Percentiles rank a stretch among this genome's conserved stretches.
phyloP scores from a whole-genome alignment of 2,113 vertebrate species.

The Brachyhypopomus gauderio region DNA sequence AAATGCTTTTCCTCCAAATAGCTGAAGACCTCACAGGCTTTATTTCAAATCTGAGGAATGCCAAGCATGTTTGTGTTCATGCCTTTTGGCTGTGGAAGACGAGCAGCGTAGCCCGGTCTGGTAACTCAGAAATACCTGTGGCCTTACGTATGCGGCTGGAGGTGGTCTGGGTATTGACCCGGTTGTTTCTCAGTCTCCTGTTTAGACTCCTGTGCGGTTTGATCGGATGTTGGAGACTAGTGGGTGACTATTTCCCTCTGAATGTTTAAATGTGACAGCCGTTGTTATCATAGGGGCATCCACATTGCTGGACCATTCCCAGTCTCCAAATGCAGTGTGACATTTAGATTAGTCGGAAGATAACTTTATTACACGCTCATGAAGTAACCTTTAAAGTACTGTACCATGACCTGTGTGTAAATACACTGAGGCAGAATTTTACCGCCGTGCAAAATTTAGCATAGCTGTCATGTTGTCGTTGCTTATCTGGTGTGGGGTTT shows the following conservation, averaged over 20 bases:
- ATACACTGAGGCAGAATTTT: too few species aligned
- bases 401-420: too few species aligned
- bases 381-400: too few species aligned
- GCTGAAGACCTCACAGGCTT: background rate
- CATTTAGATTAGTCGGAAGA: background rate
- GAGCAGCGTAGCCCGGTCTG: background rate
- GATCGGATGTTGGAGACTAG: background rate
- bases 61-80: constrained; percentile 41
- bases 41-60: constrained; percentile 50
- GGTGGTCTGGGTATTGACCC: background rate
- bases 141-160: background rate
- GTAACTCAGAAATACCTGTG: constrained; percentile 24
- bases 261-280: background rate
- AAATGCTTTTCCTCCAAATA: constrained; percentile 1
- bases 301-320: background rate
- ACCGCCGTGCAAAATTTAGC: too few species aligned
- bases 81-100: constrained; percentile 4
- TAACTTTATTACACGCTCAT: background rate
- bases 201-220: constrained; percentile 37
- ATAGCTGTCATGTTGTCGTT: too few species aligned
- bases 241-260: background rate
- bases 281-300: background rate
- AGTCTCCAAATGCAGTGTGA: background rate
- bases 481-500: too few species aligned
- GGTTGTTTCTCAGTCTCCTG: background rate